Conservation (phyloP, 2,797 vertebrate genomes). For the Tamandua tetradactyla region DNA sequence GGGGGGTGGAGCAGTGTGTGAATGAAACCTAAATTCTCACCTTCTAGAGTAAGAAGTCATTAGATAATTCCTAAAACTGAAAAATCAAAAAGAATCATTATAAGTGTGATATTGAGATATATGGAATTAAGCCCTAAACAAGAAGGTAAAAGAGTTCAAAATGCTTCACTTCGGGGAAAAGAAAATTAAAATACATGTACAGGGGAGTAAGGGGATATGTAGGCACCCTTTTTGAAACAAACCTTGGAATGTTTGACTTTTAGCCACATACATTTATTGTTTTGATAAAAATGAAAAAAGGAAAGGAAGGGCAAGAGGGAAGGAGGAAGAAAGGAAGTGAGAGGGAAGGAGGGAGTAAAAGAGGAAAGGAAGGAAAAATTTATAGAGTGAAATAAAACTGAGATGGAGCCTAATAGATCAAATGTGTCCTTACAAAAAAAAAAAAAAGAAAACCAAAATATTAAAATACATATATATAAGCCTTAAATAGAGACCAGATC, state of each 20-base stretch:
- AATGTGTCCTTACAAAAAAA: background rate
- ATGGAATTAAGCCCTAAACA: background rate
- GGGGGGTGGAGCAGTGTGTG: rapidly evolving
- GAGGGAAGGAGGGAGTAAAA: background rate
- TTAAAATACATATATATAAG: background rate
- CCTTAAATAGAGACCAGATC: background rate
- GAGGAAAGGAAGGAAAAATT: background rate
- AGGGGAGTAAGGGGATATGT: background rate
- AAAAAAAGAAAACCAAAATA: background rate
- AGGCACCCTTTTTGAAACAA: background rate
- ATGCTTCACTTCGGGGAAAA: background rate
- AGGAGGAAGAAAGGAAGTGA: background rate
- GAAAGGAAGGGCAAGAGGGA: background rate
- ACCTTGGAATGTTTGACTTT: background rate
- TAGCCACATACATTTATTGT: background rate
- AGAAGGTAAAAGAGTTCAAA: background rate
- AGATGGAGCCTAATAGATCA: background rate
- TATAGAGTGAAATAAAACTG: background rate
- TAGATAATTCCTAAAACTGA: background rate
- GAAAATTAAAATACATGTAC: background rate
- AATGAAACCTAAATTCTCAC: constrained; percentile 1
- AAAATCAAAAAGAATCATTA: background rate
- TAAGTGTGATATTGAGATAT: background rate
- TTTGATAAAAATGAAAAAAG: background rate
- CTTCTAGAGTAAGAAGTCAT: background rate